Conservation (phyloP, 2,888 invertebrate genomes). For the Euzophera pinguis region DNA sequence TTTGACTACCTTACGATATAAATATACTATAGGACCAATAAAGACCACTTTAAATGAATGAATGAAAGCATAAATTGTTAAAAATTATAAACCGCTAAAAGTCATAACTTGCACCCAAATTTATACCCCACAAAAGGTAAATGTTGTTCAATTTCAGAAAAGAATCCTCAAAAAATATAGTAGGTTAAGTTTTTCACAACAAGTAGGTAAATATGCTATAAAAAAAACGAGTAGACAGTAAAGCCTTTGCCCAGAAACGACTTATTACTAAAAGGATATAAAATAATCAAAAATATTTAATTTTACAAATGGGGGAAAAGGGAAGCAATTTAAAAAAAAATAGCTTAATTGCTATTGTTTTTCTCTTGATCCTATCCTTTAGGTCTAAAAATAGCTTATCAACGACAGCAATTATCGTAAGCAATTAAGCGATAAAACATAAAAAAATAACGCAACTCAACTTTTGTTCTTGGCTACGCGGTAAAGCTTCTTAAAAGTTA, state of each 20-base stretch:
- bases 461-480: constrained; percentile 20
- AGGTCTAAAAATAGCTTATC: not conserved
- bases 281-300: no score
- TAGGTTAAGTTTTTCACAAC: no score
- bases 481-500: constrained; percentile 23
- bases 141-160: constrained; percentile 16
- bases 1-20: no score
- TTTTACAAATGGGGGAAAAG: not conserved
- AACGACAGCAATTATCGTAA: not conserved
- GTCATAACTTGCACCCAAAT: constrained; percentile 13
- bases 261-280: no score
- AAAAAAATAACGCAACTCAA: constrained; percentile 9
- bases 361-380: not conserved
- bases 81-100: not conserved
- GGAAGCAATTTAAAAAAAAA: not conserved
- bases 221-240: no score
- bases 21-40: no score
- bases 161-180: no score
- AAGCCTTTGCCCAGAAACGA: no score
- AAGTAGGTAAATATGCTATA: no score
- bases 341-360: not conserved
- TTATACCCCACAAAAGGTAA: constrained; percentile 16
- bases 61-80: no score
- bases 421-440: not conserved
- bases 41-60: no score